phyloP scores from a whole-genome alignment of 2,888 invertebrate genomes.

The Cotesia congregata region DNA sequence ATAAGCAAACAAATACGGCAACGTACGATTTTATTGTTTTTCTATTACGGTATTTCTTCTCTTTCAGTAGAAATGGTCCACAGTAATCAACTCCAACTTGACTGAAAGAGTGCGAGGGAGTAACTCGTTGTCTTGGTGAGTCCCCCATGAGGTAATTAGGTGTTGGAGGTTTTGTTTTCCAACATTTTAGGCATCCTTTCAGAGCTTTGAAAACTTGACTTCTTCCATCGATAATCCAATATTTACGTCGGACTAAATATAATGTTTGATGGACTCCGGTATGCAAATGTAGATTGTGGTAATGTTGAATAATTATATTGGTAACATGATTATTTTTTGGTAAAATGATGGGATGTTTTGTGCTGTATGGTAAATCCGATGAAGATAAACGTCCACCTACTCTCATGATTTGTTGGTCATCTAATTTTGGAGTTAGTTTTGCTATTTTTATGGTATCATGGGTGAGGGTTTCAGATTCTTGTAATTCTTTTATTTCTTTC shows the following conservation, averaged over 20 bases:
- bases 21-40: conserved; percentile 42
- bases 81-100: conserved; percentile 53
- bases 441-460: conserved; percentile 6
- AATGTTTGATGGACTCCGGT: conserved; percentile 45
- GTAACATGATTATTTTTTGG: conserved; percentile 49
- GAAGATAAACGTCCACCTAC: conserved; percentile 49
- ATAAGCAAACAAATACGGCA: conserved; percentile 56
- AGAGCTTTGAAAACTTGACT: conserved; percentile 48
- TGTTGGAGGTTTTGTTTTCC: conserved; percentile 43
- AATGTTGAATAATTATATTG: conserved; percentile 45
- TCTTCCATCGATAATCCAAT: conserved; percentile 52
- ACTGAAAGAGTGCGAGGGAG: conserved; percentile 47
- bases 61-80: conserved; percentile 53
- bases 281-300: conserved; percentile 46
- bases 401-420: conserved; percentile 46
- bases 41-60: conserved; percentile 46
- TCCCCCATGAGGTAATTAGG: conserved; percentile 52
- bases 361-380: conserved; percentile 38
- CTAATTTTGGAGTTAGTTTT: conserved; percentile 49
- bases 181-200: conserved; percentile 49
- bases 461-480: background rate
- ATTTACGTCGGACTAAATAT: conserved; percentile 38
- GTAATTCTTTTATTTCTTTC: background rate
- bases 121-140: conserved; percentile 49
- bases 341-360: conserved; percentile 49